Evolutionary conservation across 2,888 invertebrate species (phyloP).

Genomic region (Euphydryas editha): DNA sequence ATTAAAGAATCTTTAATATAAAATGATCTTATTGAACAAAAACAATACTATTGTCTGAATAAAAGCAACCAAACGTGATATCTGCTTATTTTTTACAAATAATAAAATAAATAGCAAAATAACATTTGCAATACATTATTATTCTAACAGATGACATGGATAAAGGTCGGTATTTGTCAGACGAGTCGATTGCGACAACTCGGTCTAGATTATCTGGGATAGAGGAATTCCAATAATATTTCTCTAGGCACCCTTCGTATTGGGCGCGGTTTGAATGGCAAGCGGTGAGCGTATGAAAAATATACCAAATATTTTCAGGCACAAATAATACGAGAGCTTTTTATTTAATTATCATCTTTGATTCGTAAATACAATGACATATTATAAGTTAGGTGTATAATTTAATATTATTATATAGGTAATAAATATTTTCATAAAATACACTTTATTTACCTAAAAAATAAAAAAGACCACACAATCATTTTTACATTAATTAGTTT

Average conservation of each 20-base stretch:
- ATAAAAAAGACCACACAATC: too few relatives aligned
- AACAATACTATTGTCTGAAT: not conserved
- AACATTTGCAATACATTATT: slow-evolving; percentile 41
- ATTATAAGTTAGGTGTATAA: too few relatives aligned
- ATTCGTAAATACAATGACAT: too few relatives aligned
- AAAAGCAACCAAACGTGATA: not conserved
- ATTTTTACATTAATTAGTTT: too few relatives aligned
- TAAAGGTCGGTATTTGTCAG: slow-evolving; percentile 60
- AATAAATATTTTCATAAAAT: too few relatives aligned
- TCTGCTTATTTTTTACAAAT: slow-evolving; percentile 6
- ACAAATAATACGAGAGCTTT: too few relatives aligned
- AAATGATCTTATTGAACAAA: not conserved
- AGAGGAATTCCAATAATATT: slow-evolving; percentile 77
- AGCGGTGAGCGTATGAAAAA: slow-evolving; percentile 35
- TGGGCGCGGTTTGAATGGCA: slow-evolving; percentile 43
- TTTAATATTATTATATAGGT: too few relatives aligned
- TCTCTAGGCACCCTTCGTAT: slow-evolving; percentile 57
- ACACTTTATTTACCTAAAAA: too few relatives aligned
- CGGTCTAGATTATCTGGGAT: slow-evolving; percentile 64
- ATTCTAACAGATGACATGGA: slow-evolving; percentile 44
- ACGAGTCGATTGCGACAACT: slow-evolving; percentile 56
- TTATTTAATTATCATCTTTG: too few relatives aligned
- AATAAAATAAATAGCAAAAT: slow-evolving; percentile 33
- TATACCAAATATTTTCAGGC: not conserved
- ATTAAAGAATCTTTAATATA: too few relatives aligned